Evolutionary conservation across 2,888 invertebrate genomes (phyloP).

Genomic region (Serrognathus titanus): DNA sequence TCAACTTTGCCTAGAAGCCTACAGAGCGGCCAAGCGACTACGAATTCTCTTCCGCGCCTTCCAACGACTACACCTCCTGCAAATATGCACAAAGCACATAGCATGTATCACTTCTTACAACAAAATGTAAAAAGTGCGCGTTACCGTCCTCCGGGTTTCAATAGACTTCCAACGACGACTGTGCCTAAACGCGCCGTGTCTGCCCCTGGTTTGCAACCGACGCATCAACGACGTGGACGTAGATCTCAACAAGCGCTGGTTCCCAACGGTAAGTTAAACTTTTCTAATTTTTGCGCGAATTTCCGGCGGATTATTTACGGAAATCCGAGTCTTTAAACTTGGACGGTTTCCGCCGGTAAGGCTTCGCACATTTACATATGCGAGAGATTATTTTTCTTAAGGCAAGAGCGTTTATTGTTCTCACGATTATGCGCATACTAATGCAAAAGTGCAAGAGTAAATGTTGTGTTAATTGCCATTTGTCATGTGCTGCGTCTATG

Average conservation of each 20-base stretch:
- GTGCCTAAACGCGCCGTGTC: constrained; percentile 71
- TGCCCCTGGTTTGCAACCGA: constrained; percentile 70
- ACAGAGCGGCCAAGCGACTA: constrained; percentile 57
- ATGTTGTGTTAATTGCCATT: too few relatives aligned
- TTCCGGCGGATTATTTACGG: background rate
- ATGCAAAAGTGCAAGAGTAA: too few relatives aligned
- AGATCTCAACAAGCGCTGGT: constrained; percentile 42
- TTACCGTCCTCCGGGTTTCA: constrained; percentile 80
- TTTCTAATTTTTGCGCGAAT: background rate
- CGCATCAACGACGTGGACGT: constrained; percentile 57
- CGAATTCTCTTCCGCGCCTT: constrained; percentile 75
- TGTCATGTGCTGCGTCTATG: too few relatives aligned
- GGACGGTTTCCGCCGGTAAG: constrained; percentile 1
- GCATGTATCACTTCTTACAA: constrained; percentile 58
- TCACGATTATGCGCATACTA: too few relatives aligned
- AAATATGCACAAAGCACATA: constrained; percentile 61
- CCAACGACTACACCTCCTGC: constrained; percentile 50
- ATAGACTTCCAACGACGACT: constrained; percentile 52
- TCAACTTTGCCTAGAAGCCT: constrained; percentile 64
- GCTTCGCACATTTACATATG: background rate
- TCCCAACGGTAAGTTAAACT: constrained; percentile 57
- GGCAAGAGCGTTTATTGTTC: too few relatives aligned
- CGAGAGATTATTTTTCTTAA: too few relatives aligned
- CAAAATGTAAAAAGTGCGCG: constrained; percentile 79
- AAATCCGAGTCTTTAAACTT: constrained; percentile 1